A percentile compares a stretch with the other conserved stretches of the same genome.
Conservation (phyloP, 2,888 invertebrate genomes). For the Bimastos eiseni region DNA sequence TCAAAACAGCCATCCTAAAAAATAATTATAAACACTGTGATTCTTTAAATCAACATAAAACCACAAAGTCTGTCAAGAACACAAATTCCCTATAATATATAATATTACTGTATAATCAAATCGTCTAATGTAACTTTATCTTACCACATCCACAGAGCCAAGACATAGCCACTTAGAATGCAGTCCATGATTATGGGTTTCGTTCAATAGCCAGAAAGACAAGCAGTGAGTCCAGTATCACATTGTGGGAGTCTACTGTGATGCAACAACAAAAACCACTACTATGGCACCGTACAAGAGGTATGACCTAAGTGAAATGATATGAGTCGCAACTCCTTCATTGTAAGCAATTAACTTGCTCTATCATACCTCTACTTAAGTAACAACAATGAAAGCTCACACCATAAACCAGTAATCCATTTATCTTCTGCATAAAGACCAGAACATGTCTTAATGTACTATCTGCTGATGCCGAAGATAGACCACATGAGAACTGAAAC, state of each 20-base stretch:
- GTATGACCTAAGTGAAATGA: not conserved
- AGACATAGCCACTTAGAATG: not conserved
- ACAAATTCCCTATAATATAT: too few relatives aligned
- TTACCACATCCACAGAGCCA: too few relatives aligned
- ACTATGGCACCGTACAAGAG: not conserved
- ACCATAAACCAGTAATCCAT: too few relatives aligned
- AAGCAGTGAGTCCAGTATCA: not conserved
- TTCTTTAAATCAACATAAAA: not conserved
- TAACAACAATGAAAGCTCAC: too few relatives aligned
- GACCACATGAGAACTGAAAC: not conserved
- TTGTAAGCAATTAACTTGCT: not conserved
- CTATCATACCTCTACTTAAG: not conserved
- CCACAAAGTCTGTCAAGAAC: not conserved
- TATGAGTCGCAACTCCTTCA: not conserved
- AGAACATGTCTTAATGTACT: too few relatives aligned
- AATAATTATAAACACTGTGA: not conserved
- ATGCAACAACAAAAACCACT: not conserved
- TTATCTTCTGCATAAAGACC: too few relatives aligned
- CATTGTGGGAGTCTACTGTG: not conserved
- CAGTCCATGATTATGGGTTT: not conserved
- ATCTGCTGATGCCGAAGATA: too few relatives aligned
- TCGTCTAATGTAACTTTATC: too few relatives aligned
- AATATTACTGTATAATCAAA: too few relatives aligned
- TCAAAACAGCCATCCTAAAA: not conserved
- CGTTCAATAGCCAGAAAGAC: not conserved